Evolutionary conservation across 2,888 invertebrate species (phyloP).

Genomic region (Polydrusus pterygomalis): DNA sequence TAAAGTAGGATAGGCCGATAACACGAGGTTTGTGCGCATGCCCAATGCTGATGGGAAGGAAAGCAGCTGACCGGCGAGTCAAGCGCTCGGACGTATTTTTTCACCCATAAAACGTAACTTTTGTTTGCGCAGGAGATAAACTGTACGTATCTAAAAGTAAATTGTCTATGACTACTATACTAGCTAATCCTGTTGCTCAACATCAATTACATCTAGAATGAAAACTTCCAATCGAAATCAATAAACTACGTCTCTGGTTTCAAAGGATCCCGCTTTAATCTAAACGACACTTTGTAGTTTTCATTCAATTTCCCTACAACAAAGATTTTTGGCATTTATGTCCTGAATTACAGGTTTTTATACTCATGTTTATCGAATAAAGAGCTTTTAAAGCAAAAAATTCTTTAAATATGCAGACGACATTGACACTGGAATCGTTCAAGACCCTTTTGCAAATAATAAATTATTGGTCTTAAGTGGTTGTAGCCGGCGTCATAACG

Average conservation of each 20-base stretch:
- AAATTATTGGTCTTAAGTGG: slow-evolving; percentile 49
- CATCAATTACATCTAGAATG: too few species aligned
- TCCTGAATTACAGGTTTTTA: slow-evolving; percentile 23
- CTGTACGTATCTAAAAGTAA: too few species aligned
- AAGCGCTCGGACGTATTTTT: too few species aligned
- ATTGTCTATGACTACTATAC: too few species aligned
- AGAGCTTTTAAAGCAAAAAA: slow-evolving; percentile 19
- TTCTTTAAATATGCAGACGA: slow-evolving; percentile 53
- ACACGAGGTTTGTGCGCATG: too few species aligned
- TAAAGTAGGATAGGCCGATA: too few species aligned
- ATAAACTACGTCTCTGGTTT: not conserved
- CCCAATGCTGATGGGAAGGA: too few species aligned
- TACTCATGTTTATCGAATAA: slow-evolving; percentile 38
- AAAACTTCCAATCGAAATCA: too few species aligned
- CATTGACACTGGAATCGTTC: slow-evolving; percentile 44
- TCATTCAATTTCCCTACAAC: slow-evolving; percentile 15
- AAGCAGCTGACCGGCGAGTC: too few species aligned
- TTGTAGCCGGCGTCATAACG: slow-evolving; percentile 51
- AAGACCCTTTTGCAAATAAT: slow-evolving; percentile 41
- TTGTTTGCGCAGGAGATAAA: too few species aligned
- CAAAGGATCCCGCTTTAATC: slow-evolving; percentile 25
- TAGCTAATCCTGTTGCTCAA: too few species aligned
- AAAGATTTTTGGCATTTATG: slow-evolving; percentile 39
- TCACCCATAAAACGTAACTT: too few species aligned
- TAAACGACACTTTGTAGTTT: slow-evolving; percentile 26